phyloP scores from a whole-genome alignment of 2,888 invertebrate species.

The Phymatocera aterrima region DNA sequence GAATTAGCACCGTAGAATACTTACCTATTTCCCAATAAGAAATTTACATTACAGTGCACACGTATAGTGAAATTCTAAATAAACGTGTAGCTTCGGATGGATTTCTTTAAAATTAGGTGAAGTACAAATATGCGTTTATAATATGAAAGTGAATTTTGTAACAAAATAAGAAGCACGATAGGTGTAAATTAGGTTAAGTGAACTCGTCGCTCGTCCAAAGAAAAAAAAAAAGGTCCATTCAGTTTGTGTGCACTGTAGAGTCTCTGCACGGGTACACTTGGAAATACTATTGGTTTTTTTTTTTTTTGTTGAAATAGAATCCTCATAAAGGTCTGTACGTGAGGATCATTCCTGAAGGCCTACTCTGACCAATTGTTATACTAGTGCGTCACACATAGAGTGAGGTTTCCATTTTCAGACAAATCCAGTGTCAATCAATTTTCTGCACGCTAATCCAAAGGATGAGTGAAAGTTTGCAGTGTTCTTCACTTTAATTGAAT shows the following conservation, averaged over 20 bases:
- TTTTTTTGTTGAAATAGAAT: slow-evolving; percentile 39
- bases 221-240: neutral
- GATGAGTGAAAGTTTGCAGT: neutral
- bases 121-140: neutral
- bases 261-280: slow-evolving; percentile 33
- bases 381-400: slow-evolving; percentile 25
- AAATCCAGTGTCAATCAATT: neutral
- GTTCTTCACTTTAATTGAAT: neutral
- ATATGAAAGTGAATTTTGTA: neutral
- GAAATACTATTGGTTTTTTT: slow-evolving; percentile 42
- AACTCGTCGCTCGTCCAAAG: neutral
- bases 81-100: neutral
- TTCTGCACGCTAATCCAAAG: neutral
- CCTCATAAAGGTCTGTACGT: slow-evolving; percentile 42
- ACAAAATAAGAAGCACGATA: neutral
- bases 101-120: neutral
- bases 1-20: no score
- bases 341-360: slow-evolving; percentile 31
- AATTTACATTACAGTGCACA: no score
- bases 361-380: slow-evolving; percentile 28
- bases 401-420: slow-evolving; percentile 28
- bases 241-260: slow-evolving; percentile 18
- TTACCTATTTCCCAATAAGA: no score
- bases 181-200: neutral
- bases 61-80: neutral